Evolutionary conservation across 35 echinoderm and acorn worm genomes (phyloP).

Genomic region (Amphiura filiformis): DNA sequence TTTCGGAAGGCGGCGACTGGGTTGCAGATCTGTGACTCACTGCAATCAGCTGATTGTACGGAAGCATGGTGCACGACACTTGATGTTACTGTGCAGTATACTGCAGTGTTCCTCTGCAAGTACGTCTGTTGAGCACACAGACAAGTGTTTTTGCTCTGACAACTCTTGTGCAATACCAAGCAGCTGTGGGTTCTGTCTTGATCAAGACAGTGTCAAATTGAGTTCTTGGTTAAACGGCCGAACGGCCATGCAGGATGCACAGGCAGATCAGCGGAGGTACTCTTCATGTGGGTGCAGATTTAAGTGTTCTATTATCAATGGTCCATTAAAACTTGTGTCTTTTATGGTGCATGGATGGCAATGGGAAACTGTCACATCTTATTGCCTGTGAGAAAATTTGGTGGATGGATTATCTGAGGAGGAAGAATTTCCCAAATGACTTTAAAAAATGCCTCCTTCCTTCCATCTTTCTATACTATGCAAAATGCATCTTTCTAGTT

Average conservation of each 20-base stretch:
- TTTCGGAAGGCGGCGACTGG: constrained; percentile 8
- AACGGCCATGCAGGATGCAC: background rate
- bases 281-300: background rate
- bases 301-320: background rate
- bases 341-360: background rate
- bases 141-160: background rate
- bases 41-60: background rate
- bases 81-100: constrained; percentile 2
- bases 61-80: constrained; percentile 2
- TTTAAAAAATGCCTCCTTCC: no score
- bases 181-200: background rate
- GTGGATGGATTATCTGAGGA: no score
- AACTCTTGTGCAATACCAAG: background rate
- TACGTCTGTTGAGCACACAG: no score
- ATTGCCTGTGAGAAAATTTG: no score
- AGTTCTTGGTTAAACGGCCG: background rate
- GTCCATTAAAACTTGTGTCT: background rate
- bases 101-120: background rate
- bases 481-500: no score
- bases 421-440: no score
- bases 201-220: no score
- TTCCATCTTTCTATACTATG: no score
- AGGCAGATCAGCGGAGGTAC: background rate
- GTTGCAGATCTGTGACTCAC: background rate
- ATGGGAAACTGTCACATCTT: no score